A percentile compares a stretch with the other conserved stretches of the same genome.
phyloP scores from a whole-genome alignment of 2,113 vertebrate species.

The human region DNA sequence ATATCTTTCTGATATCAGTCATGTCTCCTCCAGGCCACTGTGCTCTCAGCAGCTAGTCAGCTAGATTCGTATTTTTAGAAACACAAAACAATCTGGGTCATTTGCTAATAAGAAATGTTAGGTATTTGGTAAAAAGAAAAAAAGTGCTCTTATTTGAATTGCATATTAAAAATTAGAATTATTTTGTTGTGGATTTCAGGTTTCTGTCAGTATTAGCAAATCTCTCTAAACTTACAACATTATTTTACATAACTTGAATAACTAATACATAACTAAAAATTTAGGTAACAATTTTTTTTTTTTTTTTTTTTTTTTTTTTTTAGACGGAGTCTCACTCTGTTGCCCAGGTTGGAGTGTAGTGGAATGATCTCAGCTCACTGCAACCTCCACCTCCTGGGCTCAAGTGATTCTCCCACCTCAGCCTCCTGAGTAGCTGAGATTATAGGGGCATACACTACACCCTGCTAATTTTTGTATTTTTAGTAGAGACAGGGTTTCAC shows the following conservation, averaged over 20 bases:
- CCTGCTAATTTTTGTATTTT: too few species aligned
- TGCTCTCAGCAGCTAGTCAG: neutral
- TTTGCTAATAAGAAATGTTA: neutral
- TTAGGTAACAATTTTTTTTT: neutral
- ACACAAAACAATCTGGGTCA: neutral
- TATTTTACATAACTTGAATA: neutral
- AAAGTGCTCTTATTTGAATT: neutral
- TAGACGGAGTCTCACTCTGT: too few species aligned
- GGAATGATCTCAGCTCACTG: too few species aligned
- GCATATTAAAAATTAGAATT: neutral
- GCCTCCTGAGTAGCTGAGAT: too few species aligned
- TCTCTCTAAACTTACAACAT: neutral
- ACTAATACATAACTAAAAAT: neutral
- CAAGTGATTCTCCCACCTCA: too few species aligned
- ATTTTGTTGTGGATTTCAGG: neutral
- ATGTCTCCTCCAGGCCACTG: neutral
- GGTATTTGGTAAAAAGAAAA: neutral
- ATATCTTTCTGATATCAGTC: too few species aligned
- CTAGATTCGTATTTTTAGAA: neutral
- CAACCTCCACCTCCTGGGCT: too few species aligned
- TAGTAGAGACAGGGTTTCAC: too few species aligned
- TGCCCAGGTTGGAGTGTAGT: too few species aligned
- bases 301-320: too few species aligned
- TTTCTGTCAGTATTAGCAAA: neutral
- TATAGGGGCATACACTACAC: too few species aligned